Evolutionary conservation across 2,888 invertebrate genomes (phyloP), one percentile per base, ranked within the genome.

Genomic region (Sisyra terminalis): DNA sequence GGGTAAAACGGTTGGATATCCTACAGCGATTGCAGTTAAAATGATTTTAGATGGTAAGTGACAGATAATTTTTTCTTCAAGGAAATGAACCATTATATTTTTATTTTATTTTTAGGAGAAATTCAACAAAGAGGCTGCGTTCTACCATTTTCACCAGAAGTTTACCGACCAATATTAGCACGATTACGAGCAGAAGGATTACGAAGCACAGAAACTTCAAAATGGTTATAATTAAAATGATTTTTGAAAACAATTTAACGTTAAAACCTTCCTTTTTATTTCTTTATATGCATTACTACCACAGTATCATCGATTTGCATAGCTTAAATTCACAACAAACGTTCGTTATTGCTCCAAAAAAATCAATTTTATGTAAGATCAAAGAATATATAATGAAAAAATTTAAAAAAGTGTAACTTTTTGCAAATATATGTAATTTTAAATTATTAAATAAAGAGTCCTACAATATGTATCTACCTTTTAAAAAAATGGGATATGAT

Each of bases 101-200:
- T 13, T 32, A 13, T 32, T 6, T 6, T 6, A 13, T 13, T 13
- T 6, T 32, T 13, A 90, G 89, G 88, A 53, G 98, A 98, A 67
- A 97, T 98, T 53, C 97, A 98, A 64, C 79, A 85, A 49, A 80
- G 86, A 46, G 98, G 98, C 3, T 85, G 92, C 48, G 77, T 97
- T 11, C 65, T 93, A 32, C 98, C 98, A 0, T 85, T 97, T 55
- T 75, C 85, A 0, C 78, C 83, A 0, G 92, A 93, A 45, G 88
- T 97, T 46, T 99, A 96, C 66, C 73, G 83, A 46, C 90, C 98
- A 0, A 79, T 98, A 59, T 65, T 99, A 46, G 82, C 82, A 29
- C 71, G 97, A 45, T 71, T 99, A 30, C 71, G 84, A 52, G 67
- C 76, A 24, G 93, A 94, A 61, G 94, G 94, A 18, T 73, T 97